Evolutionary conservation across 1,140 invertebrate genomes (phyloP), one percentile per base, ranked within the genome.

Genomic region (Ephestia elutella): DNA sequence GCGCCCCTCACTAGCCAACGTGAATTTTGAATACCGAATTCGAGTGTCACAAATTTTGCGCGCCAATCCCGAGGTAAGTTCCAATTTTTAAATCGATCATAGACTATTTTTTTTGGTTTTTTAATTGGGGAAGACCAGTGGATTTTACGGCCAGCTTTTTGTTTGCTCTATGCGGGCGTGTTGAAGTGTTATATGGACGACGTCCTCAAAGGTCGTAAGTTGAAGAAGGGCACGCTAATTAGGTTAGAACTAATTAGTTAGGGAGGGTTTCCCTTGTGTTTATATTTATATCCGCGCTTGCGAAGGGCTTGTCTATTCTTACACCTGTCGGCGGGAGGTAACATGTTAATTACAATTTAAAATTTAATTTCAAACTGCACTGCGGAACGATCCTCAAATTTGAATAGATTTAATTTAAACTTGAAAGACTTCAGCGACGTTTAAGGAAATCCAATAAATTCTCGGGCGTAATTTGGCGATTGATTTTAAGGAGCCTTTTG

Each of bases 231-330:
- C 59, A 30, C 18, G 57, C 59, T 68, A 68, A 68, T 68, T 68
- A 68, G 66, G 66, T 68, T 68, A 68, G 66, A 68, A 68, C 62
- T 68, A 68, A 68, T 68, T 68, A 68, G 66, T 32, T 20, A 32
- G 62, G 64, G 60, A 48, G 48, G 66, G 62, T 61, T 68, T 68
- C 59, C 51, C 57, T 60, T 44, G 25, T 59, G 56, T 68, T 64
- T 68, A 63, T 68, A 63, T 68, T 64, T 68, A 63, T 67, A 67
- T 63, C 59, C 59, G 59, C 58, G 49, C 38, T 13, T 61, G 32
- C 49, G 57, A 51, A 32, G 49, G 54, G 56, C 49, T 51, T 48
- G 49, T 59, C 55, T 66, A 63, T 62, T 61, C 62, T 57, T 59
- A 56, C 54, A 58, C 48, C n/a, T 57, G n/a, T 25, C 21, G 21